Percentiles rank a stretch among this genome's conserved stretches.
Evolutionary conservation across 2,888 invertebrate species (phyloP).

Genomic region (Agapetus fuscipes): DNA sequence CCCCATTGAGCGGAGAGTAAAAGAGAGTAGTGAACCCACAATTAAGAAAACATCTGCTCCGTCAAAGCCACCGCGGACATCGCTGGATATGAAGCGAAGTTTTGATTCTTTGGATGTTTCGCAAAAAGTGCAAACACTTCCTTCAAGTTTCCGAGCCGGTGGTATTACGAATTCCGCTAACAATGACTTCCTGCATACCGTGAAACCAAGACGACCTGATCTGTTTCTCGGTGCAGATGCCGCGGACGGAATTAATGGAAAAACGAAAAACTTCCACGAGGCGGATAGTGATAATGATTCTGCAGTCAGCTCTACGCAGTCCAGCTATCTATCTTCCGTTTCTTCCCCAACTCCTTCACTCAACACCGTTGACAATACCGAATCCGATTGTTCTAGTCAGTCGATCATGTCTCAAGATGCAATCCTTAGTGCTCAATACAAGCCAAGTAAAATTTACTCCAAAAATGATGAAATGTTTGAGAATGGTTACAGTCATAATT

Average conservation of each 20-base stretch:
- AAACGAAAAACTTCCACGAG: conserved; percentile 14
- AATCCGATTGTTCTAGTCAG: conserved; percentile 44
- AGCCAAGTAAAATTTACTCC: conserved; percentile 33
- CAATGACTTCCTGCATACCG: conserved; percentile 11
- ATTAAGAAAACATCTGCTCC: conserved; percentile 14
- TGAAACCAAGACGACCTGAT: conserved; percentile 24
- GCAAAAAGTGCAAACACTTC: conserved; percentile 17
- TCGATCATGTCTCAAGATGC: conserved; percentile 29
- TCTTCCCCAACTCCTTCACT: conserved; percentile 67
- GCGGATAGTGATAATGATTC: conserved; percentile 80
- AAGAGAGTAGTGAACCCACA: too few relatives aligned
- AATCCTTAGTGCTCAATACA: conserved; percentile 1
- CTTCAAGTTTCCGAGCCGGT: conserved; percentile 19
- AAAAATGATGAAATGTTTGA: conserved; percentile 30
- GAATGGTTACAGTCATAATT: conserved; percentile 7
- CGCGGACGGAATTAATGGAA: conserved; percentile 10
- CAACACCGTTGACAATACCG: conserved; percentile 50
- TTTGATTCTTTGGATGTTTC: conserved; percentile 22
- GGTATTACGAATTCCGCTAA: conserved; percentile 13
- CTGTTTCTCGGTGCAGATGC: conserved; percentile 30
- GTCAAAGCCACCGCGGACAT: conserved; percentile 28
- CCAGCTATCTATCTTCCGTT: conserved; percentile 65
- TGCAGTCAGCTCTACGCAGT: conserved; percentile 76
- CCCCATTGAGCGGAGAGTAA: too few relatives aligned
- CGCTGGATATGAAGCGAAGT: conserved; percentile 29